Evolutionary conservation across 2,797 vertebrate genomes (phyloP), one percentile per base, ranked within the genome.

Genomic region (Typhlichthys eigenmanni): DNA sequence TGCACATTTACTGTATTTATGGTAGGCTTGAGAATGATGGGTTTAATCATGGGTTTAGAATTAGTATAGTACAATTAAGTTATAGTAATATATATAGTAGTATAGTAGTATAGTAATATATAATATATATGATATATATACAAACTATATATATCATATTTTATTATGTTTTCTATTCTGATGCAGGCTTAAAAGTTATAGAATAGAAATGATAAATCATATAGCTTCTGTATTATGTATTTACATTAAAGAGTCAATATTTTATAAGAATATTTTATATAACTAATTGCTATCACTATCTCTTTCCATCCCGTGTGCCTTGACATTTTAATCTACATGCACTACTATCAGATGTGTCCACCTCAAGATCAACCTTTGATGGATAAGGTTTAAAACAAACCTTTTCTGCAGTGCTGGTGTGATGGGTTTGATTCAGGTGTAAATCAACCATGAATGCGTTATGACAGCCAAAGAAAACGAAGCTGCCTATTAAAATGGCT

Each of bases 381-480:
- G 58, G 68, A 54, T 24, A 52, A 4, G 56, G 47, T 55, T 73
- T 43, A 47, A 60, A 58, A 59, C 54, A 47, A 63, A 61, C 16
- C 17, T 54, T 69, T 60, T 62, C 59, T 56, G 50, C 57, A 32
- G 47, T 24, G 19, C 63, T 48, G 51, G 69, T 55, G 68, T 75
- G 64, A 83, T 69, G 60, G 62, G 75, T 80, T 76, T 84, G 69
- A 78, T 77, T 84, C 52, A 70, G 68, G 59, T 66, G 66, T 60
- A 69, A 67, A 73, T 72, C 83, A 86, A 69, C 76, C 78, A 80
- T 81, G 82, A 74, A 67, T 63, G 72, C 79, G 69, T 83, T 74
- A 81, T 82, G 66, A 78, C 61, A 62, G 59, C 9, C 48, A 66
- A 63, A 56, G 58, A 50, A 57, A 45, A 38, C 7, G 17, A 59